Evolutionary conservation across 1,140 invertebrate genomes (phyloP).

Genomic region (Potamilus streckersoni): DNA sequence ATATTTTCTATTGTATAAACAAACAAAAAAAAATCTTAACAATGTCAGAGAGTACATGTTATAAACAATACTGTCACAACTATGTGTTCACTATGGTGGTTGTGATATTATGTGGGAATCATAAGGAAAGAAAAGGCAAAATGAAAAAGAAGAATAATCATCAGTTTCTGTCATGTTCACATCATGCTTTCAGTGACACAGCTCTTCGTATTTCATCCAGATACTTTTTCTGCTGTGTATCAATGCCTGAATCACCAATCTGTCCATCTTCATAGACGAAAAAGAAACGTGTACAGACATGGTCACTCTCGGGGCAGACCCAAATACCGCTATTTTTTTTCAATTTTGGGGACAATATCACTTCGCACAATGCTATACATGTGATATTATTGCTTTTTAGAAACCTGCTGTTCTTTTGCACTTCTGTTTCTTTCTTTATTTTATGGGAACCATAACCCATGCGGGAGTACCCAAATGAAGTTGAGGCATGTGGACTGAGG

Average conservation of each 20-base stretch:
- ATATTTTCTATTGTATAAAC: no score
- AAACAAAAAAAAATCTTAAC: no score
- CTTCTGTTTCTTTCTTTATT: slow-evolving; percentile 6
- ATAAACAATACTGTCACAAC: no score
- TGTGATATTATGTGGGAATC: no score
- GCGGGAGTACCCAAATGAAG: slow-evolving; percentile 56
- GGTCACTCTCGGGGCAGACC: slow-evolving; percentile 44
- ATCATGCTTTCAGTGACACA: no score
- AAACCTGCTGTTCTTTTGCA: slow-evolving; percentile 15
- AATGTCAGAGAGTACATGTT: no score
- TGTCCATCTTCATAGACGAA: slow-evolving; percentile 56
- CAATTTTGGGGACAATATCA: slow-evolving; percentile 44
- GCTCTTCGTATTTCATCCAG: slow-evolving; percentile 24
- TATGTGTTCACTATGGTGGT: no score
- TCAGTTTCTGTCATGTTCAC: no score
- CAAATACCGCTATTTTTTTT: slow-evolving; percentile 51
- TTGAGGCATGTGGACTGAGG: slow-evolving; percentile 49
- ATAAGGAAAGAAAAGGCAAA: no score
- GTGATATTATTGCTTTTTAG: slow-evolving; percentile 38
- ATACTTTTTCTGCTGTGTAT: slow-evolving; percentile 34
- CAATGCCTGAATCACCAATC: slow-evolving; percentile 28
- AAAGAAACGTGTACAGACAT: slow-evolving; percentile 62
- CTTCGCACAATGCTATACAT: slow-evolving; percentile 57
- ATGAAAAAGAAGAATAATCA: no score
- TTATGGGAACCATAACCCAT: slow-evolving; percentile 45